Base-by-base conservation (phyloP, 2,888 invertebrate genomes). In the Keiferia lycopersicella region DNA sequence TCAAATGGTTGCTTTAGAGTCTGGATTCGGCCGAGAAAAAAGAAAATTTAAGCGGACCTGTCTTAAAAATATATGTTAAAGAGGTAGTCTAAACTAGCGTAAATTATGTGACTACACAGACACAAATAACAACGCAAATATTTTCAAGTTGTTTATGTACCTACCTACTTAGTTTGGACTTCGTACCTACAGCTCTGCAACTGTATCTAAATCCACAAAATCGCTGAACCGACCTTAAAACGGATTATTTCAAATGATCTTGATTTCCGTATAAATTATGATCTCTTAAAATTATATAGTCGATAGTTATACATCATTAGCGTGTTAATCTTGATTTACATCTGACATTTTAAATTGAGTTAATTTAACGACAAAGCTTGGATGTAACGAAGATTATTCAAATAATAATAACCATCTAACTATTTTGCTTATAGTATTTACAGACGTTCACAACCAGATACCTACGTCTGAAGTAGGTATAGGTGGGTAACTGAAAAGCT, bases 291-390 rank as follows among this genome's bases (percentile, higher is more conserved):
- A 26, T 53, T 12, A 22, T 53, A 22, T 20, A 11, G 14, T 53
- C 18, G 22, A 22, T 22, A 50, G 18, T 50, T 11, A 26, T n/a
- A 56, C 26, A 26, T 56, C 30, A 34, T 56, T 56, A 56, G 51
- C 45, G 18, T 18, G 14, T 60, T 60, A 60, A 60, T 60, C 60
- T 26, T 41, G 41, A 60, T 60, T 60, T 45, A 60, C 48, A 20
- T 45, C 45, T 59, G 41, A 30, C 26, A 56, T 56, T 34, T 26
- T 56, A 12, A 56, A 30, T 56, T 26, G 22, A 56, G 34, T 4
- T 26, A 56, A 26, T 34, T 56, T 26, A 10, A 34, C 30, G 56
- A 12, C 34, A 12, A 22, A 12, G 22, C 51, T 51, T 51, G 51
- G 18, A 51, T 22, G 16, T 16, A n/a, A 45, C 4, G 18, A 6